Conservation (phyloP, 2,888 invertebrate species). For the Plebejus melissa region DNA sequence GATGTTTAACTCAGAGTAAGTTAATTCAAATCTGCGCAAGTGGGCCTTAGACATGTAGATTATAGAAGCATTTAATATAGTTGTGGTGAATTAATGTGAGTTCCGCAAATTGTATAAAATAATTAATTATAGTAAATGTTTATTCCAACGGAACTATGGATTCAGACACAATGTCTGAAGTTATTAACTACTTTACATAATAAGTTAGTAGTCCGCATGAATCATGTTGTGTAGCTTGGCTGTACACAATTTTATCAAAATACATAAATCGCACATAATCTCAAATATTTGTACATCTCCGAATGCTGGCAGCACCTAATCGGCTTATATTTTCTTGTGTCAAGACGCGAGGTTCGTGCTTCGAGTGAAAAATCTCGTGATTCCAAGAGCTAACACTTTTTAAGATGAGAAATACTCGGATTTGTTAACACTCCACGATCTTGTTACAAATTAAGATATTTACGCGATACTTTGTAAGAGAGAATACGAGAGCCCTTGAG, state of each 20-base stretch:
- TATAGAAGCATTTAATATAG: too few species aligned
- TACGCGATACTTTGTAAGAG: not conserved
- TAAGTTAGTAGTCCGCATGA: too few species aligned
- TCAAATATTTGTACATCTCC: constrained; percentile 12
- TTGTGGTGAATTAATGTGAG: too few species aligned
- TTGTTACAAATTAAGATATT: constrained; percentile 13
- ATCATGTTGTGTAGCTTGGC: not conserved
- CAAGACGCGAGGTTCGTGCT: constrained; percentile 1
- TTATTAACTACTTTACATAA: too few species aligned
- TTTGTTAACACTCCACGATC: constrained; percentile 8
- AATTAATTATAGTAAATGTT: too few species aligned
- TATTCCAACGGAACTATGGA: too few species aligned
- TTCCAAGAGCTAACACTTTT: constrained; percentile 15
- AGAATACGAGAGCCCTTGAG: not conserved
- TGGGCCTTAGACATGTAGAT: too few species aligned
- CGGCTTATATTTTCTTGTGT: constrained; percentile 15
- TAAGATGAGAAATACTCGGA: constrained; percentile 13
- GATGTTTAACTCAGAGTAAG: too few species aligned
- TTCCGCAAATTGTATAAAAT: too few species aligned
- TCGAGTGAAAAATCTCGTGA: constrained; percentile 17
- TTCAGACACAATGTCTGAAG: too few species aligned
- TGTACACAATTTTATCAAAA: not conserved
- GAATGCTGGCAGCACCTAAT: not conserved
- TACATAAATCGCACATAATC: constrained; percentile 11
- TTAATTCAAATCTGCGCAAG: too few species aligned